Evolutionary conservation across 2,797 vertebrate species (phyloP).

Genomic region (Hoplostethus atlanticus): DNA sequence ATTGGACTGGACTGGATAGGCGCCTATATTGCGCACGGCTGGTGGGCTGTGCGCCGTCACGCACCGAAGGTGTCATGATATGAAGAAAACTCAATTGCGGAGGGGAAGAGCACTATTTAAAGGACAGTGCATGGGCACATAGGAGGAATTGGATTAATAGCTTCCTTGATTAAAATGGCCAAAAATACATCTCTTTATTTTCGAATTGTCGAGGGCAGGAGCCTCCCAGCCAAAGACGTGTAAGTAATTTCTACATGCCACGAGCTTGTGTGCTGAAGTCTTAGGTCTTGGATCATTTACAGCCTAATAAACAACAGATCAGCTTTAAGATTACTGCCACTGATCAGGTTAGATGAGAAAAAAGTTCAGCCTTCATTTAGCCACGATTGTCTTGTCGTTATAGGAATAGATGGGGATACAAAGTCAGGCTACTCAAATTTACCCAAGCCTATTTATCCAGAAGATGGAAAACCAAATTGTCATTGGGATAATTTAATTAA

Average conservation of each 20-base stretch:
- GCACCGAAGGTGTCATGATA: conserved; percentile 76
- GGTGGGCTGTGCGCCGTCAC: conserved; percentile 75
- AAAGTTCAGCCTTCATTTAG: conserved; percentile 11
- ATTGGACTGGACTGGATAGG: conserved; percentile 38
- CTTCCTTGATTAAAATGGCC: conserved; percentile 82
- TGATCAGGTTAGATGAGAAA: neutral
- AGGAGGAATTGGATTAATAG: conserved; percentile 58
- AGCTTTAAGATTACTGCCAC: neutral
- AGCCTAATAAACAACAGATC: neutral
- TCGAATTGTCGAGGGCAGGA: conserved; percentile 92
- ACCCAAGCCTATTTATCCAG: neutral
- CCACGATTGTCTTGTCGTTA: neutral
- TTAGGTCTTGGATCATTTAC: conserved; percentile 9
- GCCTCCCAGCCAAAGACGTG: conserved; percentile 94
- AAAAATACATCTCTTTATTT: conserved; percentile 91
- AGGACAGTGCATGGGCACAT: conserved; percentile 64
- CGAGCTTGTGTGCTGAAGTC: conserved; percentile 18
- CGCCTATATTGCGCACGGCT: conserved; percentile 62
- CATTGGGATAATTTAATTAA: neutral
- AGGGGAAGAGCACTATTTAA: conserved; percentile 62
- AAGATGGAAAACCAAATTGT: neutral
- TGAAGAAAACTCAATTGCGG: conserved; percentile 70
- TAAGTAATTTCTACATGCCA: conserved; percentile 81
- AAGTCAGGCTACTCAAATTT: neutral
- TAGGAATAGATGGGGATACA: neutral